Conservation (phyloP, 2,797 vertebrate species). For the Erithacus rubecula region DNA sequence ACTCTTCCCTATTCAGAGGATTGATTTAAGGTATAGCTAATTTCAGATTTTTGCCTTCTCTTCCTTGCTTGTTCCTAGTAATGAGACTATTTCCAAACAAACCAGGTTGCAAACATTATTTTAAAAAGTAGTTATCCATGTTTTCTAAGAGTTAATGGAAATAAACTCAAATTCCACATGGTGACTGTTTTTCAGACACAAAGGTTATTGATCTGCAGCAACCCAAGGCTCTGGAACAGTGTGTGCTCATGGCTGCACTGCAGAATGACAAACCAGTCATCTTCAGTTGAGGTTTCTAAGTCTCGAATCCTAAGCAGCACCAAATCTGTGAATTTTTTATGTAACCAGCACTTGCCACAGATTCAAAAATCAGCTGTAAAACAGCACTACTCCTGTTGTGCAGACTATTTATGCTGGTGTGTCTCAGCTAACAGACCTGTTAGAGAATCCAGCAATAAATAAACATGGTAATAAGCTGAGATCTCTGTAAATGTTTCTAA, state of each 20-base stretch:
- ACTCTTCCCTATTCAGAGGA: background rate
- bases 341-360: background rate
- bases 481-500: background rate
- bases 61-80: background rate
- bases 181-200: background rate
- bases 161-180: background rate
- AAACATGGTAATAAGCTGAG: constrained; percentile 10
- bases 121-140: background rate
- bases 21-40: background rate
- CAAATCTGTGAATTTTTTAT: background rate
- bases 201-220: background rate
- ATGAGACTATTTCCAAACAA: background rate
- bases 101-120: background rate
- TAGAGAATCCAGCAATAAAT: constrained; percentile 25
- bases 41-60: constrained; percentile 13
- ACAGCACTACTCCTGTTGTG: background rate
- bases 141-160: background rate
- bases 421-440: background rate
- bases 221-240: background rate
- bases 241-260: background rate
- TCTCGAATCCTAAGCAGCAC: background rate
- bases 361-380: background rate
- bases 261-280: background rate
- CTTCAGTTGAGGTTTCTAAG: background rate
- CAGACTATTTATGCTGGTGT: background rate